Base-by-base conservation (phyloP, 2,888 invertebrate genomes). In the Spatulosminthurus flaviceps region DNA sequence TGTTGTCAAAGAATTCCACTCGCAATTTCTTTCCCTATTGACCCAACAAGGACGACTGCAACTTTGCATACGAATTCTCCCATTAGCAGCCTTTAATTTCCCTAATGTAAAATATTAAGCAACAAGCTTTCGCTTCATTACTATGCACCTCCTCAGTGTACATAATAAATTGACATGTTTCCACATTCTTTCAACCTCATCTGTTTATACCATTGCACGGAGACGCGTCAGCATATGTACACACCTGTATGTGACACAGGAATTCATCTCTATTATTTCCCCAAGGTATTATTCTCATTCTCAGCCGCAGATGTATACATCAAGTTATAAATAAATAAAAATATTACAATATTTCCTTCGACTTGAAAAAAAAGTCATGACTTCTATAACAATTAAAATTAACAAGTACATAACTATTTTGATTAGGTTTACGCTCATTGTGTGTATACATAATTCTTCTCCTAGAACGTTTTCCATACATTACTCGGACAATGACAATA, bases 51-150 rank as follows among this genome's bases (percentile, higher is more conserved):
- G 69, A 70, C 43, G 66, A 24, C 28, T 34, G 61, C 78, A 78
- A 72, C 51, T 61, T 21, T n/a, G 71, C 16, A 72, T 72, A 42
- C 42, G 42, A 77, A 77, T 66, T 41, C 67, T 77, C 42, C 66
- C 41, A 77, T 19, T 51, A 51, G 42, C 64, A 42, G n/a, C 76
- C 67, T 77, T 42, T 43, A 51, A 51, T 51, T 51, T 51, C 16
- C n/a, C 51, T 51, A 51, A 51, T 51, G 51, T 51, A n/a, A 41
- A 7, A 51, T 51, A n/a, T 51, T 51, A 19, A 51, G n/a, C 51
- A 51, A n/a, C 51, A n/a, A 51, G 51, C 51, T 51, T 51, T 51
- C 51, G 51, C 51, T 51, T 34, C 51, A 51, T 51, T 19, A 51
- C 5, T 34, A 34, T 34, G 9, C 51, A 51, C 7, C 16, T 19